Base-by-base conservation (phyloP, 2,888 invertebrate species). In the Rhagonycha lutea region DNA sequence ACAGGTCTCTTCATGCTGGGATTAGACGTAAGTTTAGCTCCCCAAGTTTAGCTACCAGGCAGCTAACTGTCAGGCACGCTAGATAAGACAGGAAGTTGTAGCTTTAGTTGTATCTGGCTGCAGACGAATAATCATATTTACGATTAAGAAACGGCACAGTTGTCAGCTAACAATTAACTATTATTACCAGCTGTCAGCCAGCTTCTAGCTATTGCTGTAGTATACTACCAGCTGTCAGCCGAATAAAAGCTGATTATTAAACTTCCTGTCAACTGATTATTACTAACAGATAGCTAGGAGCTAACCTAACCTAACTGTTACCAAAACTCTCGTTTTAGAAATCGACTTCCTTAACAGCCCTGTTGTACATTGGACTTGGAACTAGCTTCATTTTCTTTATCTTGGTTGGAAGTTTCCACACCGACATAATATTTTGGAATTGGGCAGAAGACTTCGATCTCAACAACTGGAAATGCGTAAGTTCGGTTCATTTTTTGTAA, bases 1-100 rank as follows among this genome's bases (percentile, higher is more conserved):
- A 91, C 91, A 60, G 89, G 90, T 60, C 89, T 92, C 87, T 92
- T 91, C 81, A 92, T 92, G 91, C 89, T 92, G 81, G 92, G 92
- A 47, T 85, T 92, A 60, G 92, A 92, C 89, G 92, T 91, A 84
- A 85, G 72, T 61, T 10, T 14, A 14, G 14, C 62, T 18, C 18
- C 18, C 2, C 18, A 18, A 18, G 18, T 18, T 18, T 18, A 18
- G 18, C 18, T 18, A 18, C 18, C 18, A 18, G 2, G 18, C 18
- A n/a, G n/a, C n/a, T n/a, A n/a, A n/a, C n/a, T n/a, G n/a, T n/a
- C n/a, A n/a, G n/a, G n/a, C n/a, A n/a, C n/a, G n/a, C n/a, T n/a
- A n/a, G n/a, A n/a, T n/a, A n/a, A n/a, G n/a, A n/a, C n/a, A n/a
- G n/a, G n/a, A n/a, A n/a, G n/a, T n/a, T n/a, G n/a, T n/a, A n/a